These are phyloP conservation scores for Callyntrura sp. DNA, from an alignment of 2,888 invertebrate species.

Conservation along the genomic window DNA sequence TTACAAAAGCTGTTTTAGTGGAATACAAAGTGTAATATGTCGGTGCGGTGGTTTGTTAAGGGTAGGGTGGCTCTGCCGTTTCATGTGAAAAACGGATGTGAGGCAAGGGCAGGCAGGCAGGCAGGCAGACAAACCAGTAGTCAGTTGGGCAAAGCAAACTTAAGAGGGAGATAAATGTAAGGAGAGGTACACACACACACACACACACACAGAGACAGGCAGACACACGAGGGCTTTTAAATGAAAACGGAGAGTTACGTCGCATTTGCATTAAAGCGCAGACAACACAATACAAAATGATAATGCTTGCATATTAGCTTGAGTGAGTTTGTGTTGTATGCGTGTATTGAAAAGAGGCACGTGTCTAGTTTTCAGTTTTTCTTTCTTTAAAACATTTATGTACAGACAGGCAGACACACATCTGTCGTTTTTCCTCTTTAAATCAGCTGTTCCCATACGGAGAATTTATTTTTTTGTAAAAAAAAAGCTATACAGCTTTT, in stretches of 20 bases:
- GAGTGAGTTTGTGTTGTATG: background rate
- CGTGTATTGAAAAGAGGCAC: conserved; percentile 56
- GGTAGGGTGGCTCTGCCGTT: conserved; percentile 28
- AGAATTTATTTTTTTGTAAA: conserved; percentile 38
- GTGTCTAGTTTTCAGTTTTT: conserved; percentile 67
- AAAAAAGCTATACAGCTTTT: background rate
- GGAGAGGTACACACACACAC: background rate
- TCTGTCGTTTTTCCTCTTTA: conserved; percentile 66
- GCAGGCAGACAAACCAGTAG: conserved; percentile 12
- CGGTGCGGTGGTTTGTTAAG: conserved; percentile 18
- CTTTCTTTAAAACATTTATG: background rate
- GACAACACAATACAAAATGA: conserved; percentile 40
- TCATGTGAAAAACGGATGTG: conserved; percentile 20
- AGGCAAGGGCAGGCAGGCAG: background rate
- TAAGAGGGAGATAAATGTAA: background rate
- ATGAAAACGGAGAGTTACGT: conserved; percentile 57
- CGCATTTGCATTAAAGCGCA: conserved; percentile 68
- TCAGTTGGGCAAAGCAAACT: background rate
- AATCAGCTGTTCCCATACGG: conserved; percentile 75
- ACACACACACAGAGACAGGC: no score
- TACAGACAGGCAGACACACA: conserved; percentile 63
- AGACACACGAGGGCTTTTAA: conserved; percentile 48
- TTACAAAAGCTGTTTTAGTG: no score
- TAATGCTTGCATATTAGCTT: conserved; percentile 33
- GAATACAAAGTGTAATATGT: no score